Evolutionary conservation across 2,888 invertebrate genomes (phyloP).

Genomic region (Rhaphigaster nebulosa): DNA sequence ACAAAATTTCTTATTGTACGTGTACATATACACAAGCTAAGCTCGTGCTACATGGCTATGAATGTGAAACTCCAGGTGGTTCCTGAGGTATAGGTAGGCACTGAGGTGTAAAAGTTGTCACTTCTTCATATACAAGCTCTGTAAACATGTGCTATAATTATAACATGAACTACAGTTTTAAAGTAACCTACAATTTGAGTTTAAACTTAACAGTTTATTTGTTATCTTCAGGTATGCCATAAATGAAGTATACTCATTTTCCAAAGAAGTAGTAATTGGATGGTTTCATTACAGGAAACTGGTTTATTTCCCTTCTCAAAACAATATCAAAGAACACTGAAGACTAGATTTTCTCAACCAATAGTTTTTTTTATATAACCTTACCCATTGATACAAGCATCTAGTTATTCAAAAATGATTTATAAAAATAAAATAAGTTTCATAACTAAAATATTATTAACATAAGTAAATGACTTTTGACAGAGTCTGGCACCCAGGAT

Average conservation of each 20-base stretch:
- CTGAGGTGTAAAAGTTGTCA: slow-evolving; percentile 80
- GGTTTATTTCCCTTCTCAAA: no score
- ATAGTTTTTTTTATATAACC: no score
- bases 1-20: slow-evolving; percentile 17
- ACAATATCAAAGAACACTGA: no score
- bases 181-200: background rate
- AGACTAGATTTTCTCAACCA: no score
- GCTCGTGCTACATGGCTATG: background rate
- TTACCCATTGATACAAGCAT: no score
- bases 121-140: slow-evolving; percentile 87
- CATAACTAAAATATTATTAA: background rate
- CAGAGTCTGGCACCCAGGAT: no score
- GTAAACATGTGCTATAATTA: slow-evolving; percentile 70
- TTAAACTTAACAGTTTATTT: background rate
- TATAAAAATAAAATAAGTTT: background rate
- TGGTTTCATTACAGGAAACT: no score
- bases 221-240: background rate
- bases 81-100: slow-evolving; percentile 61
- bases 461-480: background rate
- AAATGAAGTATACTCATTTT: background rate
- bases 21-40: background rate
- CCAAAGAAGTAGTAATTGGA: no score
- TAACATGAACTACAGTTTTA: slow-evolving; percentile 54
- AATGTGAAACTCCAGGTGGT: slow-evolving; percentile 22
- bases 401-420: no score